phyloP scores from a whole-genome alignment of 2,888 invertebrate genomes.

The Anthophora plumipes region DNA sequence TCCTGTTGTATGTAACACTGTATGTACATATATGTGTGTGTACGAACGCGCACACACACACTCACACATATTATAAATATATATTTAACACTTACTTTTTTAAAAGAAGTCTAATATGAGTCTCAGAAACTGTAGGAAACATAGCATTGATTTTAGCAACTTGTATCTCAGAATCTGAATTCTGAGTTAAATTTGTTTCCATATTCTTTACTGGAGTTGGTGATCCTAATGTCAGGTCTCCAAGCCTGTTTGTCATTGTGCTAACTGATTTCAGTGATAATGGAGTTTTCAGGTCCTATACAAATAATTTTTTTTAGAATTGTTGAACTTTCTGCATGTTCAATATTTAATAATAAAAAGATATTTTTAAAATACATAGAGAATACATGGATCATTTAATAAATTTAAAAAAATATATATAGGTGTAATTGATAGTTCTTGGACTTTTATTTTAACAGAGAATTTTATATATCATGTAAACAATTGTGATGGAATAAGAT shows the following conservation, averaged over 20 bases:
- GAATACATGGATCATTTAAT: neutral
- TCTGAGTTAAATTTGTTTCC: conserved; percentile 88
- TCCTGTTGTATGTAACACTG: no score
- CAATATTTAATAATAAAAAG: neutral
- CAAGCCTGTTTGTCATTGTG: conserved; percentile 81
- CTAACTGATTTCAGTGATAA: conserved; percentile 81
- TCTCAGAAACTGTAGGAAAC: conserved; percentile 96
- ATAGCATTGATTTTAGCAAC: conserved; percentile 93
- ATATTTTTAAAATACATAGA: conserved; percentile 4
- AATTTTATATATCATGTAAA: no score
- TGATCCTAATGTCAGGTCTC: conserved; percentile 82
- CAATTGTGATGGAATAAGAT: no score
- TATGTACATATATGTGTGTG: no score
- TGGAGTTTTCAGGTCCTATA: conserved; percentile 83
- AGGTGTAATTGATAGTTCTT: no score
- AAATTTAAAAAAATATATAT: no score
- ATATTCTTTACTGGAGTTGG: conserved; percentile 81
- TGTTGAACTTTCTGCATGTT: neutral
- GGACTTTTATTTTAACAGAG: no score
- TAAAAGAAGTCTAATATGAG: conserved; percentile 93
- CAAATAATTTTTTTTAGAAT: conserved; percentile 41
- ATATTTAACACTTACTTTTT: conserved; percentile 91
- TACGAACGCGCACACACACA: no score
- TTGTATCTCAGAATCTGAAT: conserved; percentile 89
- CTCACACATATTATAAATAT: neutral